phyloP scores from a whole-genome alignment of 2,888 invertebrate species.

The Desoria tigrina region DNA sequence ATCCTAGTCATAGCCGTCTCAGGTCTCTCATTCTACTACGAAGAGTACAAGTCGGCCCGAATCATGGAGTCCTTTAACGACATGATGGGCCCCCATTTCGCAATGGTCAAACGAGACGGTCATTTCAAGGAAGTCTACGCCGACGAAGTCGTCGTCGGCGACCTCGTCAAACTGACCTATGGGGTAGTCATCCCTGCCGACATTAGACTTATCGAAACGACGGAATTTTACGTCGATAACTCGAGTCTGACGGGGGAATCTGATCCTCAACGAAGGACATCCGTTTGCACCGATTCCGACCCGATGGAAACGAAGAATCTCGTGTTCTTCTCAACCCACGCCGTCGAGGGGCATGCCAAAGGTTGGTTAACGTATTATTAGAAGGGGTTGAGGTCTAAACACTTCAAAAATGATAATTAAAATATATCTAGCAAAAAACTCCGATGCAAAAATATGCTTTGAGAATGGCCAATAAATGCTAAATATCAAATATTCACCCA shows the following conservation, averaged over 20 bases:
- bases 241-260: conserved; percentile 30
- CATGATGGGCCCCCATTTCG: conserved; percentile 15
- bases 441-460: too few relatives aligned
- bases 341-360: conserved; percentile 27
- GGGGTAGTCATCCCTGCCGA: conserved; percentile 40
- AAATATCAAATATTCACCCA: too few relatives aligned
- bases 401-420: too few relatives aligned
- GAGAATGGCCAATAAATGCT: too few relatives aligned
- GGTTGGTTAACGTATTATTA: too few relatives aligned
- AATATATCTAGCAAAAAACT: too few relatives aligned
- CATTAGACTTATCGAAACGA: conserved; percentile 33
- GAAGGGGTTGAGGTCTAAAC: too few relatives aligned
- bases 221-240: conserved; percentile 37
- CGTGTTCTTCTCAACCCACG: conserved; percentile 21
- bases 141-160: conserved; percentile 32
- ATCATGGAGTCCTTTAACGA: conserved; percentile 20
- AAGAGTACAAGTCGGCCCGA: conserved; percentile 21
- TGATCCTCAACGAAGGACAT: conserved; percentile 18
- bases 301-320: conserved; percentile 28
- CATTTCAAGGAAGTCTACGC: conserved; percentile 33
- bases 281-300: conserved; percentile 23
- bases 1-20: conserved; percentile 15
- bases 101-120: conserved; percentile 36
- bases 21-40: conserved; percentile 32
- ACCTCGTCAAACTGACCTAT: conserved; percentile 37